Conservation (phyloP, 2,797 vertebrate species). For the Fistularia commersonii region DNA sequence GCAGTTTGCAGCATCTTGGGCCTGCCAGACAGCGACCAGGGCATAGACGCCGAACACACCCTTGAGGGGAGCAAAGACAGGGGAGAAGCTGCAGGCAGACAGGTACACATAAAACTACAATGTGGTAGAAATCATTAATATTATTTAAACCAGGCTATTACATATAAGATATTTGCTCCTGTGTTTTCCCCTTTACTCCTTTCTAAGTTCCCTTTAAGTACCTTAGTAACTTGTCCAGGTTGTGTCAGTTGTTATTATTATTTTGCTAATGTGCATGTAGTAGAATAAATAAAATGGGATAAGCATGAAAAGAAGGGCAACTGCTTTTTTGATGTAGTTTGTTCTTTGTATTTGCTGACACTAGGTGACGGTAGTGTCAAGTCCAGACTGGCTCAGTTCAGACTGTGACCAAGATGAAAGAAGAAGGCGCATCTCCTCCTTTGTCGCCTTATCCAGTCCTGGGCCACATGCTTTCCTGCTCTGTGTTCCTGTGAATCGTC, state of each 20-base stretch:
- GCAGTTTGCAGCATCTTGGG: constrained; percentile 62
- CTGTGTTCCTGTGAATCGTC: constrained; percentile 65
- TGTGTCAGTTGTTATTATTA: too few relatives aligned
- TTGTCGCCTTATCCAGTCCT: constrained; percentile 60
- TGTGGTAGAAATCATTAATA: too few relatives aligned
- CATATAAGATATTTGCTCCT: too few relatives aligned
- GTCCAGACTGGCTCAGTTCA: constrained; percentile 68
- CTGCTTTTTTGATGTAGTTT: neutral
- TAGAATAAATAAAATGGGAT: too few relatives aligned
- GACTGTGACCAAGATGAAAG: constrained; percentile 54
- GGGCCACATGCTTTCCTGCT: constrained; percentile 75
- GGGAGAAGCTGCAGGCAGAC: constrained; percentile 58
- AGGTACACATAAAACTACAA: constrained; percentile 39
- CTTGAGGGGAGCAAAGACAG: constrained; percentile 54
- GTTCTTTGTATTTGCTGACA: neutral
- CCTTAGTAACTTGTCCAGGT: too few relatives aligned
- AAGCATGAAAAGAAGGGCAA: too few relatives aligned
- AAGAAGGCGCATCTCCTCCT: constrained; percentile 56
- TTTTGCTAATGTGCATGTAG: too few relatives aligned
- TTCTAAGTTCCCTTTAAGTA: too few relatives aligned
- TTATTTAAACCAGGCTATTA: too few relatives aligned
- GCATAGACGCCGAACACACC: fast-evolving
- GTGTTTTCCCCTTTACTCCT: too few relatives aligned
- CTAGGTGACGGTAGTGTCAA: constrained; percentile 69
- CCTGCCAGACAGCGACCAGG: constrained; percentile 33